Evolutionary conservation across 2,888 invertebrate species (phyloP), one percentile per base, ranked within the genome.

Genomic region (Eutolmus rufibarbis): DNA sequence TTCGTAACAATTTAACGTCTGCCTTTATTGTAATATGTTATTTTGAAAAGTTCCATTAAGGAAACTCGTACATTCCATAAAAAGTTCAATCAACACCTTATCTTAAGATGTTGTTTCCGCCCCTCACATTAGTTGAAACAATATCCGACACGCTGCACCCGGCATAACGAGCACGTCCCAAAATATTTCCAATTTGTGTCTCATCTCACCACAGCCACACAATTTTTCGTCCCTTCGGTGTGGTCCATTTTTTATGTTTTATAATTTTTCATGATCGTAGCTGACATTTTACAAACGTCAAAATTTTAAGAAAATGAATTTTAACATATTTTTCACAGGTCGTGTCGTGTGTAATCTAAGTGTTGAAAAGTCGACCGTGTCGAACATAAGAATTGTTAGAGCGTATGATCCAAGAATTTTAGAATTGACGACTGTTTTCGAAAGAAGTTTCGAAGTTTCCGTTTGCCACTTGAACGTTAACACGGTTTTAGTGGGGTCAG

Each of bases 121-220:
- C 79, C 79, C 46, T 79, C 28, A 56, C 79, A 79, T 79, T 31
- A 79, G 79, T 40, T 79, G 79, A 79, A 79, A 79, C 79, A 79
- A 56, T 51, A 51, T 79, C 51, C 28, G 23, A 43, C 46, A 23
- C 37, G 19, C 37, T 19, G 16, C 78, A 23, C 40, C 34, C 19
- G 19, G 40, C 77, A 77, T 77, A 40, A 16, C 19, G 23, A 23
- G 23, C 8, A n/a, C 37, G 78, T 23, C 40, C 43, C 19, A 34
- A 78, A 78, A 40, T 78, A 78, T 43, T 43, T 78, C 78, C 46
- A 78, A 78, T 78, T 78, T 78, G 78, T 78, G 40, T 78, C 78
- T 28, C 9, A 9, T 43, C 19, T 43, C 77, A 78, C 7, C 77
- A 19, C 37, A 78, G 9, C n/a, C n/a, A 14, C 43, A 14, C 7